Conservation (phyloP, 1,140 invertebrate genomes). For the Sarcophaga bullata region DNA sequence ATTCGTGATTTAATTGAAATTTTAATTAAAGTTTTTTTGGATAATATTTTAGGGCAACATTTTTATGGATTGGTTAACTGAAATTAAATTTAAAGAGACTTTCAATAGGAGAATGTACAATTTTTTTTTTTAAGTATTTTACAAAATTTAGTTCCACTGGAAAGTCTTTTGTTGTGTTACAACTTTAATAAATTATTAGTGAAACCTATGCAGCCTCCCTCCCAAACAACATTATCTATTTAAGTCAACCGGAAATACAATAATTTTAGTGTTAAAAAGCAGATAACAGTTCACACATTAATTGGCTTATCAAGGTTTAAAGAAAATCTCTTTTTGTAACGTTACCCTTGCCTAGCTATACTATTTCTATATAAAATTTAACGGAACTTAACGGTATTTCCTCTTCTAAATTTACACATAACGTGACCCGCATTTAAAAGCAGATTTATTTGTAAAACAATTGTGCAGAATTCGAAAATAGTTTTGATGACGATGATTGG, state of each 20-base stretch:
- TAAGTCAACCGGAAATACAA: slow-evolving; percentile 27
- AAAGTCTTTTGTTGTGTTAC: neutral
- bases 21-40: no score
- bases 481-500: neutral
- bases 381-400: slow-evolving; percentile 31
- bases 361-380: neutral
- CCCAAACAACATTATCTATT: neutral
- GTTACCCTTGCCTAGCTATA: neutral
- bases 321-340: neutral
- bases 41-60: no score
- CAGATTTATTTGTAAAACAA: neutral
- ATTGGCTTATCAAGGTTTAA: neutral
- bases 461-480: neutral
- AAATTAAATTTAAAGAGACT: no score
- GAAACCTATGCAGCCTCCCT: neutral
- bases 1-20: no score
- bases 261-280: neutral
- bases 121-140: no score
- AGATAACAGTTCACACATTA: slow-evolving; percentile 31
- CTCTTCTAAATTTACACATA: neutral
- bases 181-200: no score
- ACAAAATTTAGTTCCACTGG: neutral
- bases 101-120: neutral
- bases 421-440: slow-evolving; percentile 18
- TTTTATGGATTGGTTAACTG: no score